Evolutionary conservation across 1,140 invertebrate genomes (phyloP), one percentile per base, ranked within the genome.

Genomic region (Zaprionus inermis): DNA sequence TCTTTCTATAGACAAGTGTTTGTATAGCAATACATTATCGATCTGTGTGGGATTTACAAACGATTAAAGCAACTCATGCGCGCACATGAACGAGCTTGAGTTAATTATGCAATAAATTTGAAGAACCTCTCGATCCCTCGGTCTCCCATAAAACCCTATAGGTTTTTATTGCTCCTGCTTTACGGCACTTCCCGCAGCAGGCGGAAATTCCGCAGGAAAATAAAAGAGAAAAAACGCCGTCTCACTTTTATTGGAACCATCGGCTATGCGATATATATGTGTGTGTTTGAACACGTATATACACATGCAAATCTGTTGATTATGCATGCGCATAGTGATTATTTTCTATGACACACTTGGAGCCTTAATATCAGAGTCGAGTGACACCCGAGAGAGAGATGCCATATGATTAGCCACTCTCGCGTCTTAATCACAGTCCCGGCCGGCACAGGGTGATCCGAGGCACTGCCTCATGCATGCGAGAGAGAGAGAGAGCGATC

Each of bases 341-440:
- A 72, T 52, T 72, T 72, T 66, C 63, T 54, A 72, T 66, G 69
- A 72, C 69, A 72, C 55, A 66, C 61, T 72, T 66, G 55, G 49
- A 10, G 38, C n/a, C 55, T 32, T 66, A 72, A 66, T 58, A 41
- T 20, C 38, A 55, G 24, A 30, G 32, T n/a, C 41, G 63, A 16
- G 36, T 65, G 63, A 56, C 63, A 65, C 52, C 36, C 55, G 24
- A 28, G 24, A 28, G 24, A 4, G 24, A 28, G 24, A 55, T 65
- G 63, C 70, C 36, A 34, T 41, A 30, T 65, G 69, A 72, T 72
- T 72, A 72, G 32, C 7, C 30, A 9, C 54, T 66, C 41, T 12
- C 14, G 14, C 44, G 69, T 14, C 69, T 66, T 58, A 51, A 72
- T 65, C 41, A 65, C 30, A 28, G 24, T 5, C 24, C 24, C 24